Percentiles rank a stretch among this genome's conserved stretches.
These are phyloP conservation scores for Acanthococcus lagerstroemiae DNA, from an alignment of 2,888 invertebrate genomes.

Conservation along the genomic window DNA sequence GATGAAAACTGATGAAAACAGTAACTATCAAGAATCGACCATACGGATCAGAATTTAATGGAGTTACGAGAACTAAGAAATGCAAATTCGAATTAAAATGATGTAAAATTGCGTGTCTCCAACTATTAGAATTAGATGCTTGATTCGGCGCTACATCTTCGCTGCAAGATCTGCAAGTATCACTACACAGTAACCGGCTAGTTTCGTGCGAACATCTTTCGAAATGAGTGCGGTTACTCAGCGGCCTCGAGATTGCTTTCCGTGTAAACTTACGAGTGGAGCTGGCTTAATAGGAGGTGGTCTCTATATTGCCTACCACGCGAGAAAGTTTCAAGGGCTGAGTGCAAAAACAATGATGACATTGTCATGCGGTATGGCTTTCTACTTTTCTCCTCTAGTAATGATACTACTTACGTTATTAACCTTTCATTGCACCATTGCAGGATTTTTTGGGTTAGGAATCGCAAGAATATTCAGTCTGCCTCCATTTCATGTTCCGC, in stretches of 20 bases:
- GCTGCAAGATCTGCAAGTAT: no score
- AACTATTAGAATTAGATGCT: no score
- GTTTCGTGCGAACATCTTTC: not conserved
- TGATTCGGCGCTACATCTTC: no score
- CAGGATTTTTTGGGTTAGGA: slow-evolving; percentile 51
- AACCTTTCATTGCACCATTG: no score
- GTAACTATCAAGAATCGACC: no score
- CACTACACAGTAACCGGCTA: no score
- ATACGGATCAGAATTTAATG: no score
- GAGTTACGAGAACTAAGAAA: no score
- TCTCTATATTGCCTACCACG: slow-evolving; percentile 49
- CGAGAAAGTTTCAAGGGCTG: slow-evolving; percentile 42
- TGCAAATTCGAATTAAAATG: no score
- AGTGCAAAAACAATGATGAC: slow-evolving; percentile 1
- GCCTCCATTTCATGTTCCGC: slow-evolving; percentile 38
- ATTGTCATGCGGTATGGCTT: not conserved
- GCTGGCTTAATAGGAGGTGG: slow-evolving; percentile 54
- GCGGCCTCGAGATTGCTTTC: slow-evolving; percentile 46
- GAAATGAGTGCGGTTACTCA: slow-evolving; percentile 20
- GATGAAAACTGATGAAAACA: no score
- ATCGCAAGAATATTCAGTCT: slow-evolving; percentile 49
- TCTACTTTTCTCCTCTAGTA: slow-evolving; percentile 17
- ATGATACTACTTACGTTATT: not conserved
- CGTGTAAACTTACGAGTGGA: slow-evolving; percentile 52
- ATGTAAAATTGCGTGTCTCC: no score